A percentile compares a stretch with the other conserved stretches of the same genome.
Evolutionary conservation across 2,888 invertebrate genomes (phyloP).

Genomic region (Andrena marginata): DNA sequence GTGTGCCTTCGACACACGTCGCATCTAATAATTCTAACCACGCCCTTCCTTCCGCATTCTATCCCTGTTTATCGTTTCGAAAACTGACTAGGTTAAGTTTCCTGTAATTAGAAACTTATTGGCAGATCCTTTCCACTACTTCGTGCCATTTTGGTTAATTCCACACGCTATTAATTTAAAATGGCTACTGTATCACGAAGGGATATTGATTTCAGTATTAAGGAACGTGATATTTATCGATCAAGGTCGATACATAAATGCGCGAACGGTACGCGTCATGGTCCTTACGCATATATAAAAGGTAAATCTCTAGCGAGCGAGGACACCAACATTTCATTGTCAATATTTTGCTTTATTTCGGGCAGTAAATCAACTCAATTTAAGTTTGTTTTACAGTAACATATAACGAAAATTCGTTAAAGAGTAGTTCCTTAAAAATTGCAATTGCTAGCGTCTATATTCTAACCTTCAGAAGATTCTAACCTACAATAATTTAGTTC

Average conservation of each 20-base stretch:
- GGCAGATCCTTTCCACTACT: not conserved
- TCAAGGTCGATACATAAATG: too few relatives aligned
- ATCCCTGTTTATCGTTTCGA: conserved; percentile 24
- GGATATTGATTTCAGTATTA: too few relatives aligned
- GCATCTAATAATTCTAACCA: conserved; percentile 65
- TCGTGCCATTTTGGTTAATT: too few relatives aligned
- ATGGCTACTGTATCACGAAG: too few relatives aligned
- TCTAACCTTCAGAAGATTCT: not conserved
- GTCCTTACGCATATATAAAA: not conserved
- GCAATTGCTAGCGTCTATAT: not conserved
- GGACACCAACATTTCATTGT: not conserved
- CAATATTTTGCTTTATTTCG: not conserved
- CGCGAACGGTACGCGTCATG: too few relatives aligned
- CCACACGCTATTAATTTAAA: too few relatives aligned
- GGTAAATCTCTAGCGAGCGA: not conserved
- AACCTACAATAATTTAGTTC: too few relatives aligned
- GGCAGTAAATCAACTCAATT: not conserved
- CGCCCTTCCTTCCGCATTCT: conserved; percentile 68
- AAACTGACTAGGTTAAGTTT: conserved; percentile 8
- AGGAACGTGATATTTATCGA: too few relatives aligned
- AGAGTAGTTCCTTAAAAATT: not conserved
- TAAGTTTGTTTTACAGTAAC: too few relatives aligned
- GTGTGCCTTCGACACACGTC: conserved; percentile 63
- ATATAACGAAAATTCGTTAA: too few relatives aligned
- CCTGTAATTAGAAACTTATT: not conserved